Evolutionary conservation across 2,888 invertebrate species (phyloP).

Genomic region (Drosophila aldrichi): DNA sequence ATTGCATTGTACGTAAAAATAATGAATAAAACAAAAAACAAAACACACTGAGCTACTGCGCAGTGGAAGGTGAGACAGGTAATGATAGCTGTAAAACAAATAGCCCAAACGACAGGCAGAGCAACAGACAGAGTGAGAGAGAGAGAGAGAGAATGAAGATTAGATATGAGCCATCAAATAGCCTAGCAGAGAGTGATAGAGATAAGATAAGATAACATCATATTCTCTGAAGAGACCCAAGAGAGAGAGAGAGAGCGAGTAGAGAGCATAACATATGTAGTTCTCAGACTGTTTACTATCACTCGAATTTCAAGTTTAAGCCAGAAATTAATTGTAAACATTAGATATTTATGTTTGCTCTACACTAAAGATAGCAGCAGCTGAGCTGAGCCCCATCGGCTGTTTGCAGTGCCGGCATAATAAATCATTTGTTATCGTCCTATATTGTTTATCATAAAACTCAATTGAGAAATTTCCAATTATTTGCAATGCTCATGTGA

Average conservation of each 20-base stretch:
- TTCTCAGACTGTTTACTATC: constrained; percentile 23
- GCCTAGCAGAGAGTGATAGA: constrained; percentile 3
- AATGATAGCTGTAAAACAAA: not conserved
- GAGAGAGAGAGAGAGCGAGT: not conserved
- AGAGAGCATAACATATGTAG: not conserved
- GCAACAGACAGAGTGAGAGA: not conserved
- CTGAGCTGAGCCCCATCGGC: not conserved
- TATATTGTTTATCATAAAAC: not conserved
- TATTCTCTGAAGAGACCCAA: not conserved
- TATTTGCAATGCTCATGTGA: constrained; percentile 33
- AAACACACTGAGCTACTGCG: constrained; percentile 14
- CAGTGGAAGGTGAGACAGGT: not conserved
- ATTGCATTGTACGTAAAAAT: not conserved
- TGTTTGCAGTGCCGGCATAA: not conserved
- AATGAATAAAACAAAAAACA: not conserved
- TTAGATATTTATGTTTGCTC: not conserved
- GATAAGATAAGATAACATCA: constrained; percentile 19
- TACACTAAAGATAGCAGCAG: not conserved
- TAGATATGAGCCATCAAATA: constrained; percentile 17
- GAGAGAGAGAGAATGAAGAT: constrained; percentile 12
- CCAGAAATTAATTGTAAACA: constrained; percentile 34
- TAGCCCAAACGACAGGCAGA: constrained; percentile 2
- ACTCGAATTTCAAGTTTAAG: constrained; percentile 15
- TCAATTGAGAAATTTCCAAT: constrained; percentile 23
- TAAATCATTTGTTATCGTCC: not conserved